These are phyloP conservation scores for Chrosomus eos DNA, from an alignment of 2,797 vertebrate genomes.

Conservation along the genomic window DNA sequence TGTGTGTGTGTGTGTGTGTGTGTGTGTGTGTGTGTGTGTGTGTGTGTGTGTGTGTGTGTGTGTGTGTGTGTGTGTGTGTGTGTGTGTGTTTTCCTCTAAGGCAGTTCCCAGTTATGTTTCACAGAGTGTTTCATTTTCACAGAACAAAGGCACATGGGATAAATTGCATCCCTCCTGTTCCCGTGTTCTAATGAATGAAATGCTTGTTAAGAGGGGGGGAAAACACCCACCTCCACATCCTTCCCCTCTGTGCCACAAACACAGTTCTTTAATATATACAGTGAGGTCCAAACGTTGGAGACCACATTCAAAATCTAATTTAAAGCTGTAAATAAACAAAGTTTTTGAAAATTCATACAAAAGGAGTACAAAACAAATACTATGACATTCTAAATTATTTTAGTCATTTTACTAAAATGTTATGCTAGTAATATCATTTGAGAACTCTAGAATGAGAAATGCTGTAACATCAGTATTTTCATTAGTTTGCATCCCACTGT, in stretches of 20 bases:
- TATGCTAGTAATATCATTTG: not conserved
- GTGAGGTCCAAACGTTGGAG: not conserved
- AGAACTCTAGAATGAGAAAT: not conserved
- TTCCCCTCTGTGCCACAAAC: slow-evolving; percentile 1
- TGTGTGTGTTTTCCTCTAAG: slow-evolving; percentile 37
- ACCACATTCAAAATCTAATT: not conserved
- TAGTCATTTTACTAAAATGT: not conserved
- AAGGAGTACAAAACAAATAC: not conserved
- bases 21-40: too few relatives aligned
- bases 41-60: slow-evolving; percentile 13
- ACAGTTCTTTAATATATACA: slow-evolving; percentile 12
- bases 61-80: not conserved
- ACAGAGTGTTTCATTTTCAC: slow-evolving; percentile 58
- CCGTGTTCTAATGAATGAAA: slow-evolving; percentile 48
- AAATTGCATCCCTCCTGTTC: slow-evolving; percentile 58
- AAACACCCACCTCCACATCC: slow-evolving; percentile 27
- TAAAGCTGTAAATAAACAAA: not conserved
- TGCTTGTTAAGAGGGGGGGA: slow-evolving; percentile 39
- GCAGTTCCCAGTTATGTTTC: slow-evolving; percentile 54
- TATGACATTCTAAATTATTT: not conserved
- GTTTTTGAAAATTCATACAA: not conserved
- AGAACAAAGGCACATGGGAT: slow-evolving; percentile 56
- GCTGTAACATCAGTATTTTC: not conserved
- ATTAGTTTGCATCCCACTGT: not conserved
- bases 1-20: slow-evolving; percentile 7